A percentile compares a stretch with the other conserved stretches of the same genome.
phyloP scores from a whole-genome alignment of 1,140 invertebrate species.

The Carposina sasakii region DNA sequence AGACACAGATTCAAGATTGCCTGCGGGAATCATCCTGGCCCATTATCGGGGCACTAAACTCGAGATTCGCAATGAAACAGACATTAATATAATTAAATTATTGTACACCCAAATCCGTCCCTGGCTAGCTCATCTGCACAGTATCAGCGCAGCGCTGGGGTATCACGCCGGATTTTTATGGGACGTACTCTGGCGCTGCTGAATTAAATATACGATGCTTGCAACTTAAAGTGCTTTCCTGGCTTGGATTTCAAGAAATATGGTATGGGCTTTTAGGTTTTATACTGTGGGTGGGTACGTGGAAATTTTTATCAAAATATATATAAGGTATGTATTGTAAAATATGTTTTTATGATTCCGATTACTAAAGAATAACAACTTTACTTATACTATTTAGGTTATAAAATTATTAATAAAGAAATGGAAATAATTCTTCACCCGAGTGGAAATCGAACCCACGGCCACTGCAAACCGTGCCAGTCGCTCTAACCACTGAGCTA shows the following conservation, averaged over 20 bases:
- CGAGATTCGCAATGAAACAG: slow-evolving; percentile 68
- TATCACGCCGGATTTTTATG: slow-evolving; percentile 68
- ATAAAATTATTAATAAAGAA: too few relatives aligned
- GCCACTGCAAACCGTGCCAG: too few relatives aligned
- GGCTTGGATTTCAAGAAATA: slow-evolving; percentile 65
- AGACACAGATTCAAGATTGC: slow-evolving; percentile 1
- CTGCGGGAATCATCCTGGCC: slow-evolving; percentile 49
- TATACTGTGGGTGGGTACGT: too few relatives aligned
- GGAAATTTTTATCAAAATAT: too few relatives aligned
- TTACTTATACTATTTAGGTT: too few relatives aligned
- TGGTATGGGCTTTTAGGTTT: slow-evolving; percentile 25
- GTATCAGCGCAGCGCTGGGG: too few relatives aligned
- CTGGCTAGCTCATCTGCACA: slow-evolving; percentile 63
- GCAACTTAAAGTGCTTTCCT: slow-evolving; percentile 59
- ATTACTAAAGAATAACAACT: too few relatives aligned
- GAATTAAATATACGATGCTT: slow-evolving; percentile 66
- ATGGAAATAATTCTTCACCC: too few relatives aligned
- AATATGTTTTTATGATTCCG: too few relatives aligned
- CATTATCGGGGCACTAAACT: slow-evolving; percentile 58
- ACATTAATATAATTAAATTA: slow-evolving; percentile 67
- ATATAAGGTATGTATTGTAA: too few relatives aligned
- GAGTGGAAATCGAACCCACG: too few relatives aligned
- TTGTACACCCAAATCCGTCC: slow-evolving; percentile 47
- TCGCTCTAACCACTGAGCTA: too few relatives aligned
- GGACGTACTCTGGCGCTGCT: slow-evolving; percentile 53